phyloP scores from a whole-genome alignment of 2,113 vertebrate genomes.

The Phodopus roborovskii region DNA sequence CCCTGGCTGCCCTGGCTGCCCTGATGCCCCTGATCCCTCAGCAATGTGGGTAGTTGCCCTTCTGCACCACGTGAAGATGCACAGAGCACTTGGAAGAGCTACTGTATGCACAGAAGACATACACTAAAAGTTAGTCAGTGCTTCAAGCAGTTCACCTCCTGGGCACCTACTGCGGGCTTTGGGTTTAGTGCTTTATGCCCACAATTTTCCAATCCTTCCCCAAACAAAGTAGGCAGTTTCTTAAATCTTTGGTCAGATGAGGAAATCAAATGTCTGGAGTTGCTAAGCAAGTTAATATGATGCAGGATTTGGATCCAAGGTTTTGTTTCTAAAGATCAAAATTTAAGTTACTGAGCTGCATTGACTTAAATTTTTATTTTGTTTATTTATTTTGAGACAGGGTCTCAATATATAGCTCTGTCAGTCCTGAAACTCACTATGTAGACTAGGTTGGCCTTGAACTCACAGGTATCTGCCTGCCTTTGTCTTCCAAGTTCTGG shows the following conservation, averaged over 20 bases:
- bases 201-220: conserved; percentile 18
- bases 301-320: conserved; percentile 27
- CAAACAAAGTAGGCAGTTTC: neutral
- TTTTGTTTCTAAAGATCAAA: neutral
- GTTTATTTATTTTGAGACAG: neutral
- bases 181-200: neutral
- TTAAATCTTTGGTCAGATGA: neutral
- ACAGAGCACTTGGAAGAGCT: conserved; percentile 8
- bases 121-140: neutral
- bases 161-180: neutral
- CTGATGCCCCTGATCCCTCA: too few species aligned
- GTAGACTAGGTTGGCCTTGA: neutral
- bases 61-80: neutral
- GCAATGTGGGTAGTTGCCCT: neutral
- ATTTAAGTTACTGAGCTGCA: conserved; percentile 54
- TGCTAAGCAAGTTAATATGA: conserved; percentile 21
- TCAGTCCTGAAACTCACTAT: neutral
- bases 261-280: conserved; percentile 8
- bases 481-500: neutral
- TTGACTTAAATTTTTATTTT: conserved; percentile 20
- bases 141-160: neutral
- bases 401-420: neutral
- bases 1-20: neutral
- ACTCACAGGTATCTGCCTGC: neutral
- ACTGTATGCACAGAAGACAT: neutral